These are phyloP conservation scores for Thrips palmi DNA, from an alignment of 1,140 invertebrate species.

Conservation along the genomic window DNA sequence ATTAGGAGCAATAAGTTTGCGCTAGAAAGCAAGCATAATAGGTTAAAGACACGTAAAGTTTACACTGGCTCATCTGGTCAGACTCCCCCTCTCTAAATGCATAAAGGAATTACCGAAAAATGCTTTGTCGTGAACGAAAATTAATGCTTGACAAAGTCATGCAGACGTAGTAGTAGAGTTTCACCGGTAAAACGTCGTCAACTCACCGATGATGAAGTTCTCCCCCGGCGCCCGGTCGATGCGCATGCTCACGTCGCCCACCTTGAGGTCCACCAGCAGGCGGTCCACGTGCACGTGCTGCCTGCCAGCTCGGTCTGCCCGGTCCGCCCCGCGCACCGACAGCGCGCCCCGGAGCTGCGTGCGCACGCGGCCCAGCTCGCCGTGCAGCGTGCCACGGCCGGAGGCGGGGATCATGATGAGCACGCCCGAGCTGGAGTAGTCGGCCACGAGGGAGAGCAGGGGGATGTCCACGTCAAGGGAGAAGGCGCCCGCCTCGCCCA, in stretches of 20 bases:
- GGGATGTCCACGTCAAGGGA: slow-evolving; percentile 40
- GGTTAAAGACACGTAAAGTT: no score
- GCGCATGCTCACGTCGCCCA: slow-evolving; percentile 39
- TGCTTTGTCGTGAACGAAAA: no score
- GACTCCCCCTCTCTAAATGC: no score
- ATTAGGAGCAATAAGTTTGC: no score
- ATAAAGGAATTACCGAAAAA: no score
- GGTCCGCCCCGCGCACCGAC: slow-evolving; percentile 24
- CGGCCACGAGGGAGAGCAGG: slow-evolving; percentile 40
- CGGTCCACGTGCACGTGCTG: slow-evolving; percentile 37
- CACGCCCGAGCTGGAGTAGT: slow-evolving; percentile 49
- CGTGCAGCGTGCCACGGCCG: slow-evolving; percentile 49
- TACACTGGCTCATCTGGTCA: no score
- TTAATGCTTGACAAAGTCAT: no score
- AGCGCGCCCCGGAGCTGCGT: slow-evolving; percentile 35
- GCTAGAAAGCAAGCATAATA: no score
- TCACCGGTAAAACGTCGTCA: no score
- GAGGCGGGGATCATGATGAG: slow-evolving; percentile 50
- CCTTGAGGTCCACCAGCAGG: slow-evolving; percentile 33
- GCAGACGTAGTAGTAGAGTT: no score
- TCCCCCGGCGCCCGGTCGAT: slow-evolving; percentile 38
- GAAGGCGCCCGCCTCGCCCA: slow-evolving; percentile 34
- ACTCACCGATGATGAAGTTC: no score
- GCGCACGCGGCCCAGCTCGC: slow-evolving; percentile 35
- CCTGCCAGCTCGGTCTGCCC: no score